Base-by-base conservation (phyloP, 2,888 invertebrate species). In the Drosophila tripunctata region DNA sequence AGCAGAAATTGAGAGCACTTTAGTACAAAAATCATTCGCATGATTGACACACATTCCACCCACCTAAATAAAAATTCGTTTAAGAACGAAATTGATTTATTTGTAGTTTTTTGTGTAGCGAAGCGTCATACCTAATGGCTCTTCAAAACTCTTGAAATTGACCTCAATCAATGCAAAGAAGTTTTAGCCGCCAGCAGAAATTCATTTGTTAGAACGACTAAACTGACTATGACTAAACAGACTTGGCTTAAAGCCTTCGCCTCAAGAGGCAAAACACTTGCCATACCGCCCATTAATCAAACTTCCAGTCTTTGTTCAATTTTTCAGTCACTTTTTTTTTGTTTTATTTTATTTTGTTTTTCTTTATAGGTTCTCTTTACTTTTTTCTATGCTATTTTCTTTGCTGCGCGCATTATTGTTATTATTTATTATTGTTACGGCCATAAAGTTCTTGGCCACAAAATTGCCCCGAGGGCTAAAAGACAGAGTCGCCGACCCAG, bases 391-490 rank as follows among this genome's bases (percentile, higher is more conserved):
- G n/a, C 27, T 50, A 40, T 58, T 44, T 50, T 52, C 44, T 69
- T n/a, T 43, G 30, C 31, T 41, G 55, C 43, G 58, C 58, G 27
- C 51, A 56, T 70, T 75, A 51, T 64, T 62, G 57, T 66, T 71
- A 44, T 57, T 74, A 62, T 52, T 71, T 66, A 57, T 64, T 72
- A 72, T 74, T 74, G 74, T 58, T 77, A 58, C 56, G 78, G 60
- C 51, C 63, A 63, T 77, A 77, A 74, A 63, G 51, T 64, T 70
- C 31, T 54, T 51, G 52, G 38, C 41, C 41, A 45, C 36, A 63
- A 58, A 58, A 51, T 15, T 15, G 50, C 65, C 45, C 22, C 22
- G 44, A 40, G 55, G 40, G 19, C 41, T 19, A 14, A 19, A 19
- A 7, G 64, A 27, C 36, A 14, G n/a, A 24, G 24, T 10, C 48